Percentiles rank a stretch among this genome's conserved stretches.
Conservation (phyloP, 2,797 vertebrate genomes). For the Coilia nasus region DNA sequence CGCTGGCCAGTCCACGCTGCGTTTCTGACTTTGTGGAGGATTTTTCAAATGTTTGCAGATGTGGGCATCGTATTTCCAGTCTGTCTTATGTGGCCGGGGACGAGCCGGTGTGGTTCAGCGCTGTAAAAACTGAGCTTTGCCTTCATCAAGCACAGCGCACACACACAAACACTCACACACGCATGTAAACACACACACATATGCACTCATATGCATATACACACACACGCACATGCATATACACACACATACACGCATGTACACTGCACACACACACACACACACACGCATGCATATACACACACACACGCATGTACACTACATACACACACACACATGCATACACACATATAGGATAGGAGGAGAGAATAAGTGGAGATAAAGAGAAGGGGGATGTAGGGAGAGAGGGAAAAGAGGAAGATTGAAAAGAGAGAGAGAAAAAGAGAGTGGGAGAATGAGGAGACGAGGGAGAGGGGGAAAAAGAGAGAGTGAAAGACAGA, state of each 20-base stretch:
- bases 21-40: constrained; percentile 68
- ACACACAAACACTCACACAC: too few species aligned
- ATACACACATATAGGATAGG: neutral
- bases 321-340: too few species aligned
- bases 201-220: too few species aligned
- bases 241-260: too few species aligned
- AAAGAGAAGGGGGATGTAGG: neutral
- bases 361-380: neutral
- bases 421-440: neutral
- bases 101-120: constrained; percentile 69
- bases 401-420: neutral
- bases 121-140: constrained; percentile 73
- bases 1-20: neutral
- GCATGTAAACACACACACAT: too few species aligned
- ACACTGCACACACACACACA: too few species aligned
- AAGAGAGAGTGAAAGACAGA: neutral
- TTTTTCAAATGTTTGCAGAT: constrained; percentile 83
- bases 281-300: too few species aligned
- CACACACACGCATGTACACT: too few species aligned
- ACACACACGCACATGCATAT: too few species aligned
- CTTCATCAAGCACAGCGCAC: constrained; percentile 61
- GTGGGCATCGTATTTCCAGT: constrained; percentile 74
- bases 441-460: neutral
- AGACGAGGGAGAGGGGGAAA: neutral
- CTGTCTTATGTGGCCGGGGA: constrained; percentile 73